Conservation (phyloP, 2,113 vertebrate genomes). For the Leptocoma aspasia region DNA sequence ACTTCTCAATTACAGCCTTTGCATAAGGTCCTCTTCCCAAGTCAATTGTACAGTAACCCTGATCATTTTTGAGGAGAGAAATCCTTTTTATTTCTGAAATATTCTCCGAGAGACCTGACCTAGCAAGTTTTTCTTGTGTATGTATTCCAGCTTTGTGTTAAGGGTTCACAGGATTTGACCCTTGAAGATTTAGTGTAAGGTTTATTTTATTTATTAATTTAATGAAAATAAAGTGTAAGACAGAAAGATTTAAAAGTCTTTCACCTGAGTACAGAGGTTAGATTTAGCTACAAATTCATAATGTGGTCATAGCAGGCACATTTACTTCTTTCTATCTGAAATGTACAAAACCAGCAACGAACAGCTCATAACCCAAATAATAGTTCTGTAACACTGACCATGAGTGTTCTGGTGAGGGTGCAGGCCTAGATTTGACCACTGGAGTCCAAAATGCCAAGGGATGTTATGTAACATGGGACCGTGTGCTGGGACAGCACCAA, state of each 20-base stretch:
- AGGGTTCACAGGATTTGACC: not conserved
- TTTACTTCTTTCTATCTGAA: not conserved
- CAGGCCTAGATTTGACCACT: not conserved
- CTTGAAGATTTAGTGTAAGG: not conserved
- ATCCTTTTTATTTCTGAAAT: not conserved
- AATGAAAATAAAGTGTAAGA: not conserved
- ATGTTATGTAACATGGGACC: not conserved
- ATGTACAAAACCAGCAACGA: not conserved
- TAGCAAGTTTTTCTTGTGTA: not conserved
- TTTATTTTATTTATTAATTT: not conserved
- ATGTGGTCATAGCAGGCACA: not conserved
- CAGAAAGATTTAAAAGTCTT: not conserved
- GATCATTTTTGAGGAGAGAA: not conserved
- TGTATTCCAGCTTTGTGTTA: not conserved
- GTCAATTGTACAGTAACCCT: not conserved
- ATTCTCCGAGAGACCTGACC: not conserved
- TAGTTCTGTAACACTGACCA: not conserved
- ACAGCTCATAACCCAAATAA: not conserved
- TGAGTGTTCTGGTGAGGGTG: not conserved
- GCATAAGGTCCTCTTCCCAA: not conserved
- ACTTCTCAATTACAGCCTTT: not conserved
- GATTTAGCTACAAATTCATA: not conserved
- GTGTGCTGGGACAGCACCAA: not conserved
- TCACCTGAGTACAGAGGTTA: not conserved
- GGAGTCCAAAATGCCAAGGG: not conserved